Conservation (phyloP, 2,113 vertebrate species). For the Lanius collurio region DNA sequence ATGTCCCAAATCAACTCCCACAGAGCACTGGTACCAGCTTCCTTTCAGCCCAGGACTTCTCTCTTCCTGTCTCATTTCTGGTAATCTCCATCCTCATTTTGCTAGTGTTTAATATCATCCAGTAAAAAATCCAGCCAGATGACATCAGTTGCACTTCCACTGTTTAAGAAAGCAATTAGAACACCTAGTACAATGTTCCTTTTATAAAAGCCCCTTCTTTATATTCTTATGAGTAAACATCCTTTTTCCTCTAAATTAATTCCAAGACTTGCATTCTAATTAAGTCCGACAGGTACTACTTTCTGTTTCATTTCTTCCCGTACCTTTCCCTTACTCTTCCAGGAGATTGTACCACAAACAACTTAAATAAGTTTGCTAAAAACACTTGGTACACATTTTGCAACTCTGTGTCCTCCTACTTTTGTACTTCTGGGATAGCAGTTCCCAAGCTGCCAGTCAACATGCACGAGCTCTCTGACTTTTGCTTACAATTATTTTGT, state of each 20-base stretch:
- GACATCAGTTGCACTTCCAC: neutral
- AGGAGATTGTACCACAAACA: neutral
- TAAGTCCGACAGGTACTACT: neutral
- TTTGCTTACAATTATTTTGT: neutral
- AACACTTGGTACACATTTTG: neutral
- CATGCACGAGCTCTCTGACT: neutral
- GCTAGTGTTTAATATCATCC: neutral
- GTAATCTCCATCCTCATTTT: neutral
- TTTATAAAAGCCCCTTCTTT: neutral
- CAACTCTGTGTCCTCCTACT: neutral
- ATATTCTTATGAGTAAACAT: neutral
- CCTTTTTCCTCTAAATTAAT: neutral
- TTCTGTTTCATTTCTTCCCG: neutral
- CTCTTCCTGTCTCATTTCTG: neutral
- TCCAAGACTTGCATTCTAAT: neutral
- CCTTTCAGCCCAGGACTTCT: neutral
- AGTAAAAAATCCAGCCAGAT: neutral
- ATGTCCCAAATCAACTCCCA: neutral
- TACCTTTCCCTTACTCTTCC: neutral
- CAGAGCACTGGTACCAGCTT: neutral
- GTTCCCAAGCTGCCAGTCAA: neutral
- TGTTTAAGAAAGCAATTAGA: neutral
- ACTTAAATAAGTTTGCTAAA: neutral
- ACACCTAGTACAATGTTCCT: neutral
- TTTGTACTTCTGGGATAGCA: neutral